phyloP scores from a whole-genome alignment of 2,888 invertebrate genomes.

The Tenodera sinensis region DNA sequence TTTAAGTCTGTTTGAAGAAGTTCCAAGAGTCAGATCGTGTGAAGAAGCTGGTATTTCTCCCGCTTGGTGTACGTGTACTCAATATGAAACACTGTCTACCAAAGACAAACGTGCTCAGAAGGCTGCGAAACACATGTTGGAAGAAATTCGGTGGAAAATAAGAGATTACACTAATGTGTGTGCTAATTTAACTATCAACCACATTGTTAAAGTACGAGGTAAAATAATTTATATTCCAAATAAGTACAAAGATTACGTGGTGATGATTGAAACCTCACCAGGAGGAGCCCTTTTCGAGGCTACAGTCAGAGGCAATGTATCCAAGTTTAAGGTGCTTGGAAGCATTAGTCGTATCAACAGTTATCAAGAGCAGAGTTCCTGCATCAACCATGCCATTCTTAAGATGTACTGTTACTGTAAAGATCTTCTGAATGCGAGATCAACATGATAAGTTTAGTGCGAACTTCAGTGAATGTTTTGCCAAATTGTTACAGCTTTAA shows the following conservation, averaged over 20 bases:
- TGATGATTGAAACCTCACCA: conserved; percentile 64
- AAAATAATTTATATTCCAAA: conserved; percentile 39
- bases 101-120: conserved; percentile 51
- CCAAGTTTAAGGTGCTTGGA: conserved; percentile 52
- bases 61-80: conserved; percentile 76
- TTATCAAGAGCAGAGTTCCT: conserved; percentile 51
- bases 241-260: conserved; percentile 53
- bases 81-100: conserved; percentile 48
- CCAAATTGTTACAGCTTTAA: background rate
- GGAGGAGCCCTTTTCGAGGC: conserved; percentile 67
- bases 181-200: conserved; percentile 51
- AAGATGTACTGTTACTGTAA: conserved; percentile 57
- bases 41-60: conserved; percentile 61
- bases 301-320: conserved; percentile 51
- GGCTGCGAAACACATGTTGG: conserved; percentile 52
- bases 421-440: background rate
- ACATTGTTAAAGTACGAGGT: conserved; percentile 49
- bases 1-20: conserved; percentile 58
- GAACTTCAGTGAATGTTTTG: background rate
- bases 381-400: conserved; percentile 51
- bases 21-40: conserved; percentile 62
- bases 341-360: conserved; percentile 57
- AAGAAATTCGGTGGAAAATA: conserved; percentile 41
- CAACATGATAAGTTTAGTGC: background rate
- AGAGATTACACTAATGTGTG: conserved; percentile 47